These are phyloP conservation scores for Cololabis saira DNA, from an alignment of 2,113 vertebrate genomes.

Conservation along the genomic window DNA sequence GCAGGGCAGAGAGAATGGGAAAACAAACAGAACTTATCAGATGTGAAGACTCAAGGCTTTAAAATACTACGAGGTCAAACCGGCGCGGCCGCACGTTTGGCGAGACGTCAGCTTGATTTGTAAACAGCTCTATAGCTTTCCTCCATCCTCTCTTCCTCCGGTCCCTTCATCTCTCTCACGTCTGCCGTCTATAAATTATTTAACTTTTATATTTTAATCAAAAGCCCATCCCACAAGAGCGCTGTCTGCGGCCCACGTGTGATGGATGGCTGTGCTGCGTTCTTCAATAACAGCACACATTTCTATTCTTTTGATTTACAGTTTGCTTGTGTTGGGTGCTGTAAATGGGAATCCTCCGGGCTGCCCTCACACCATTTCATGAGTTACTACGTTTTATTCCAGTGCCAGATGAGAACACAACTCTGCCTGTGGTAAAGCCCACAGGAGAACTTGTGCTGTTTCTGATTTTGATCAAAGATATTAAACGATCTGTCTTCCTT, in stretches of 20 bases:
- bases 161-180: neutral
- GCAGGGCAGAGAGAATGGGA: neutral
- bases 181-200: constrained; percentile 36
- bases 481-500: too few species aligned
- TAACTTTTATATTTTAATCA: constrained; percentile 27
- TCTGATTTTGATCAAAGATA: too few species aligned
- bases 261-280: constrained; percentile 41
- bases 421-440: too few species aligned
- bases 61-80: too few species aligned
- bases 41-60: too few species aligned
- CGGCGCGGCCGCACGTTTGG: too few species aligned
- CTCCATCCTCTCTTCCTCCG: neutral
- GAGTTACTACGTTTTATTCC: constrained; percentile 4
- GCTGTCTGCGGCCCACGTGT: constrained; percentile 1
- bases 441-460: too few species aligned
- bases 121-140: neutral
- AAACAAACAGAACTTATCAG: neutral
- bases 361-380: constrained; percentile 10
- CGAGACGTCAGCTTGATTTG: neutral
- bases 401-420: neutral
- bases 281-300: constrained; percentile 42
- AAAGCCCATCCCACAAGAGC: constrained; percentile 24
- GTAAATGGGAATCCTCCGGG: constrained; percentile 41
- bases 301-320: constrained; percentile 49
- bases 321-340: constrained; percentile 19